Base-by-base conservation (phyloP, 1,140 invertebrate genomes). In the Drosophila punjabiensis region DNA sequence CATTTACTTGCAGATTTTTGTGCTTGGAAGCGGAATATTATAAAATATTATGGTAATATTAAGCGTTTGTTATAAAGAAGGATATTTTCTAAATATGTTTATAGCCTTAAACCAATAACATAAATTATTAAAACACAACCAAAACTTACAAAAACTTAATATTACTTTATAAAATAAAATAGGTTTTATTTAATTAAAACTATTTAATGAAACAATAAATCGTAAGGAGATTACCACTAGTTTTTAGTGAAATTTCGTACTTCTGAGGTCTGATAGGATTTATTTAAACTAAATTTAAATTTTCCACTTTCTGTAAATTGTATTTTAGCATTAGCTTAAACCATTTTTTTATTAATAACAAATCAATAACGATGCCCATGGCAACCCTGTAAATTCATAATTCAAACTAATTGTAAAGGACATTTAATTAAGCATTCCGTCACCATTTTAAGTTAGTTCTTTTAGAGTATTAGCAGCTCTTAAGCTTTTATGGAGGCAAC, bases 381-480 rank as follows among this genome's bases (percentile, higher is more conserved):
- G 28, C 48, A 30, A n/a, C 8, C 48, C 48, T 30, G 13, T 28
- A 28, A 18, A 53, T 32, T 53, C 7, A 6, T 8, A 24, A 14
- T 14, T 14, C 6, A 50, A 16, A 28, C 14, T 28, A 9, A 28
- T 30, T 30, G 14, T 11, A 18, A 18, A n/a, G 1, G n/a, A 52
- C 16, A n/a, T 7, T 52, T n/a, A 5, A 18, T 52, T n/a, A 18
- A 13, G n/a, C n/a, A 14, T 20, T 55, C 4, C 1, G 1, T 55
- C n/a, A 14, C 11, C 18, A 55, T 55, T 9, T 33, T 10, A 5
- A 10, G 13, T 28, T 30, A 2, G 2, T 24, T 37, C 18, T 24
- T 7, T 37, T 39, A 45, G 48, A 70, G 64, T 55, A 69, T 45
- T 28, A 10, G 28, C 28, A 39, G 20, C 66, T 73, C 30, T 73